Percentiles rank a stretch among this genome's conserved stretches.
These are phyloP conservation scores for Trimorus sp. DNA, from an alignment of 2,888 invertebrate genomes.

Conservation along the genomic window DNA sequence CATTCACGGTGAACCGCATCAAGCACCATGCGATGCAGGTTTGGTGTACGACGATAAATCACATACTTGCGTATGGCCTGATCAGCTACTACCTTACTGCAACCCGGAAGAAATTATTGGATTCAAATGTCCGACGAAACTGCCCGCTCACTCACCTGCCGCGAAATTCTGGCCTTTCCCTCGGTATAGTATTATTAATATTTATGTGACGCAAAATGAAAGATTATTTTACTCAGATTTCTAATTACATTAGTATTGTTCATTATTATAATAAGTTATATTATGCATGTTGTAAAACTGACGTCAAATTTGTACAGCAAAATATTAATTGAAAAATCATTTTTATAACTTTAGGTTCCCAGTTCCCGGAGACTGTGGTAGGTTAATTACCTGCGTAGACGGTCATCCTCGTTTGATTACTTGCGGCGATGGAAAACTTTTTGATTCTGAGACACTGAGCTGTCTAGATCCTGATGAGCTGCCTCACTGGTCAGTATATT, in stretches of 20 bases:
- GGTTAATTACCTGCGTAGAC: slow-evolving; percentile 95
- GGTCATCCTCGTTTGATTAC: slow-evolving; percentile 93
- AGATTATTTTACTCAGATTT: no score
- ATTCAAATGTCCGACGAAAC: slow-evolving; percentile 94
- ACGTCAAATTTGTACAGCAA: no score
- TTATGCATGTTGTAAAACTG: no score
- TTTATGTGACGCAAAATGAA: neutral
- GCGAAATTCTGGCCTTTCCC: slow-evolving; percentile 97
- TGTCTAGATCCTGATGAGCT: slow-evolving; percentile 89
- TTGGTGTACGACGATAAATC: slow-evolving; percentile 93
- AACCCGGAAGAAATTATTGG: slow-evolving; percentile 96
- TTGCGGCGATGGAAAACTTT: slow-evolving; percentile 93
- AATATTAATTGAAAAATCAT: no score
- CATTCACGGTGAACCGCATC: slow-evolving; percentile 90
- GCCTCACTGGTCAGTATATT: slow-evolving; percentile 78
- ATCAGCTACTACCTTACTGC: slow-evolving; percentile 92
- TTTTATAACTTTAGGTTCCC: slow-evolving; percentile 84
- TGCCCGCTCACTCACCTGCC: slow-evolving; percentile 90
- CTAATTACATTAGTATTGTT: no score
- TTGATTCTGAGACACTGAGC: slow-evolving; percentile 91
- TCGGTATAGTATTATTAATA: slow-evolving; percentile 80
- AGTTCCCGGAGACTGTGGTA: slow-evolving; percentile 92
- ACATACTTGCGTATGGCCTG: slow-evolving; percentile 97
- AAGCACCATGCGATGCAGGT: slow-evolving; percentile 92
- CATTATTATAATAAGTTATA: no score